These are phyloP conservation scores for Eledone cirrhosa DNA, from an alignment of 2,888 invertebrate species.

Conservation along the genomic window DNA sequence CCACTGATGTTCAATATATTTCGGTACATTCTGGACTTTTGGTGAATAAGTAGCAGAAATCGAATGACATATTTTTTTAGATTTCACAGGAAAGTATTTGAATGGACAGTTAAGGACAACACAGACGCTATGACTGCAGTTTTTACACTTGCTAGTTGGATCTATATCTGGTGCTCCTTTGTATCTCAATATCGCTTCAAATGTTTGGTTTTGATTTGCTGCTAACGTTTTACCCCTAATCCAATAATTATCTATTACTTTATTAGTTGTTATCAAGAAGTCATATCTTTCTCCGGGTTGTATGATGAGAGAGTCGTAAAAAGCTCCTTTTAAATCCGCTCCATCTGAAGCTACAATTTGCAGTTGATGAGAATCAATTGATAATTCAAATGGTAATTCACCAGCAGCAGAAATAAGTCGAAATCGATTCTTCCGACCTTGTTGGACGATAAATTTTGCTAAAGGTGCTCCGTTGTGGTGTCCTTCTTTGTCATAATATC, in stretches of 20 bases:
- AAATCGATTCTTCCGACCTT: slow-evolving; percentile 40
- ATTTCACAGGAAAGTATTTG: slow-evolving; percentile 33
- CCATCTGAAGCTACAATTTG: slow-evolving; percentile 47
- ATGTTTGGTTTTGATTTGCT: slow-evolving; percentile 33
- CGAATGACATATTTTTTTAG: slow-evolving; percentile 36
- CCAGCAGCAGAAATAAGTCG: slow-evolving; percentile 46
- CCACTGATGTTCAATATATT: slow-evolving; percentile 35
- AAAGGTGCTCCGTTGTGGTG: slow-evolving; percentile 40
- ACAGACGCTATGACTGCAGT: slow-evolving; percentile 40
- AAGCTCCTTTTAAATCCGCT: slow-evolving; percentile 43
- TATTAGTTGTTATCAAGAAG: slow-evolving; percentile 46
- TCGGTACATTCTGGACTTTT: slow-evolving; percentile 36
- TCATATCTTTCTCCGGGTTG: slow-evolving; percentile 55
- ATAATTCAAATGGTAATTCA: slow-evolving; percentile 44
- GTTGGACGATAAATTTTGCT: slow-evolving; percentile 37
- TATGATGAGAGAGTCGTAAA: slow-evolving; percentile 44
- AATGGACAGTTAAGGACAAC: slow-evolving; percentile 47
- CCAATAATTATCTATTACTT: slow-evolving; percentile 49
- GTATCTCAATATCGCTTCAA: slow-evolving; percentile 44
- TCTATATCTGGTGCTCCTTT: slow-evolving; percentile 36
- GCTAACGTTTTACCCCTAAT: slow-evolving; percentile 47
- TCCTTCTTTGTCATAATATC: slow-evolving; percentile 36
- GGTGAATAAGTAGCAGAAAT: slow-evolving; percentile 37
- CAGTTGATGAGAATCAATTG: slow-evolving; percentile 48
- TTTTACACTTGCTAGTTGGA: slow-evolving; percentile 32